Evolutionary conservation across 2,113 vertebrate species (phyloP).

Genomic region (Dasyurus viverrinus): DNA sequence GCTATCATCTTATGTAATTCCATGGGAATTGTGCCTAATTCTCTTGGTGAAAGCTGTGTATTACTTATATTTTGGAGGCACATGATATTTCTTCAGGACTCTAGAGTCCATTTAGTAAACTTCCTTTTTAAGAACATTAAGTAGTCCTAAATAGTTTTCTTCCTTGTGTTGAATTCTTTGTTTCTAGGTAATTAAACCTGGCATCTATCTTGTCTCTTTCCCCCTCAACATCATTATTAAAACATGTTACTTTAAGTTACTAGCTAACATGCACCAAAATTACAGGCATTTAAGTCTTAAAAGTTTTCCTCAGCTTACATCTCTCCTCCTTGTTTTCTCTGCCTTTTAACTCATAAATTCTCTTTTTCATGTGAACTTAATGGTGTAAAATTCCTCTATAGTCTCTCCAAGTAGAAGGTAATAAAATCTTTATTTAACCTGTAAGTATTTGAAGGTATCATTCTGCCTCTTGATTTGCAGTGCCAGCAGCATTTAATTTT

Average conservation of each 20-base stretch:
- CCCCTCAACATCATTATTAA: not conserved
- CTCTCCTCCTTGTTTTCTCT: slow-evolving; percentile 57
- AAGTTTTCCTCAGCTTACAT: slow-evolving; percentile 36
- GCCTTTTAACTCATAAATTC: slow-evolving; percentile 60
- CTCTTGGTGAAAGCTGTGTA: not conserved
- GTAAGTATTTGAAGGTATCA: slow-evolving; percentile 66
- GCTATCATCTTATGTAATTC: not conserved
- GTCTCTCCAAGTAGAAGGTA: slow-evolving; percentile 60
- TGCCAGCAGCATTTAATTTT: slow-evolving; percentile 37
- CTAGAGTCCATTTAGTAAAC: not conserved
- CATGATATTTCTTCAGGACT: not conserved
- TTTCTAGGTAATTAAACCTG: slow-evolving; percentile 33
- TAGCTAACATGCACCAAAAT: not conserved
- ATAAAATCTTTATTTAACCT: slow-evolving; percentile 56
- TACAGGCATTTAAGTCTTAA: not conserved
- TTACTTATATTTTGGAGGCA: slow-evolving; percentile 5
- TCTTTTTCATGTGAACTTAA: slow-evolving; percentile 43
- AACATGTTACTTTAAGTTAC: slow-evolving; percentile 10
- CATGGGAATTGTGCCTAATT: not conserved
- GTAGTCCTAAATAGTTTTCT: slow-evolving; percentile 36
- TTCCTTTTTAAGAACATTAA: not conserved
- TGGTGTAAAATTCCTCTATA: slow-evolving; percentile 55
- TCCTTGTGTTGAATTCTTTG: not conserved
- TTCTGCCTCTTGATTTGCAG: slow-evolving; percentile 5
- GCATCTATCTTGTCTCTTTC: not conserved